These are phyloP conservation scores for Drosophila nannoptera DNA, from an alignment of 1,140 invertebrate genomes.

Conservation along the genomic window DNA sequence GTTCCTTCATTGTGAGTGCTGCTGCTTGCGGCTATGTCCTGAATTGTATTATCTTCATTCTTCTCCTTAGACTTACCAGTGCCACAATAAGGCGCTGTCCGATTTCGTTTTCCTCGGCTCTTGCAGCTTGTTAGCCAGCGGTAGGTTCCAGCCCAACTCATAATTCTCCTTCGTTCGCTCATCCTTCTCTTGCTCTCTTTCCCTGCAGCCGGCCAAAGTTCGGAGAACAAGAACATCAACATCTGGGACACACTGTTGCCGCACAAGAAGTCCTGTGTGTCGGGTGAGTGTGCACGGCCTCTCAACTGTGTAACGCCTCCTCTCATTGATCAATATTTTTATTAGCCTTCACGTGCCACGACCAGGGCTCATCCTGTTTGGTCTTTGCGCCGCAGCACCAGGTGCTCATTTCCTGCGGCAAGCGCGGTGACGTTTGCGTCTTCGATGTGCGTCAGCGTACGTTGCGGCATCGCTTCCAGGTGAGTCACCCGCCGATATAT, in stretches of 20 bases:
- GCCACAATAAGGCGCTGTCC: slow-evolving; percentile 97
- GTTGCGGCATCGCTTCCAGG: slow-evolving; percentile 90
- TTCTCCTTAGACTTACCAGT: slow-evolving; percentile 91
- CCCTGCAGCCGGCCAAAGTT: slow-evolving; percentile 91
- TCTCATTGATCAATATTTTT: not conserved
- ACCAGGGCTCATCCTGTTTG: slow-evolving; percentile 92
- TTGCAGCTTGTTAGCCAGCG: slow-evolving; percentile 97
- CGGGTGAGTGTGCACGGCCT: slow-evolving; percentile 81
- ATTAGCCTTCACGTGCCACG: slow-evolving; percentile 92
- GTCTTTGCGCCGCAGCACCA: slow-evolving; percentile 96
- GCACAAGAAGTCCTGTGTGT: slow-evolving; percentile 94
- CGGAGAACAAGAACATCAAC: slow-evolving; percentile 98
- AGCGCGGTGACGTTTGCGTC: slow-evolving; percentile 96
- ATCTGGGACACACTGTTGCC: slow-evolving; percentile 99
- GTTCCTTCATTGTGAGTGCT: slow-evolving; percentile 94
- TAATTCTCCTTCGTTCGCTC: not conserved
- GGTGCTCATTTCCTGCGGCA: slow-evolving; percentile 94
- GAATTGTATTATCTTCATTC: slow-evolving; percentile 6
- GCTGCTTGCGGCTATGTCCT: not conserved
- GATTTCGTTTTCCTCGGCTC: slow-evolving; percentile 99
- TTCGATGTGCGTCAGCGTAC: slow-evolving; percentile 95
- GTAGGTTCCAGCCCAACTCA: slow-evolving; percentile 65
- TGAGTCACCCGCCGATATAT: slow-evolving; percentile 26
- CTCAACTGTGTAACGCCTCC: not conserved
- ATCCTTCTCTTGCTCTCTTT: slow-evolving; percentile 10